phyloP scores from a whole-genome alignment of 2,888 invertebrate species.

The Drosophila infuscata region DNA sequence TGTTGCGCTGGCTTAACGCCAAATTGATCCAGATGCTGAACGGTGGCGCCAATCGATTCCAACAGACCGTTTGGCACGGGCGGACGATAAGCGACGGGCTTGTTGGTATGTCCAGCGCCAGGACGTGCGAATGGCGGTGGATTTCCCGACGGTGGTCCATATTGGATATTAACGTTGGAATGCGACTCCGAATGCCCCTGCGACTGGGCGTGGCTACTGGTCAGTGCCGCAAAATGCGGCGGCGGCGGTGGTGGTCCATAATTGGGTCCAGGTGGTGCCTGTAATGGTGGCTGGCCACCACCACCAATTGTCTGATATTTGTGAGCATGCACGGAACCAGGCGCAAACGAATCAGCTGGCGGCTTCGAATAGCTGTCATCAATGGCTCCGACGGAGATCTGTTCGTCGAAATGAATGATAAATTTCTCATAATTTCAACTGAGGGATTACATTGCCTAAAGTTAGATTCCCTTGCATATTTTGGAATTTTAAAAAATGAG shows the following conservation, averaged over 20 bases:
- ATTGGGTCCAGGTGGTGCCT: conserved; percentile 51
- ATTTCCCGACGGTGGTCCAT: conserved; percentile 80
- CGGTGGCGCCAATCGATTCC: conserved; percentile 88
- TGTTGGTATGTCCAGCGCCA: conserved; percentile 80
- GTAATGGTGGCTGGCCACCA: conserved; percentile 82
- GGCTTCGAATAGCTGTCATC: conserved; percentile 85
- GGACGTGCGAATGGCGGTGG: conserved; percentile 49
- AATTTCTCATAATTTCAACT: background rate
- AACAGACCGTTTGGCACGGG: conserved; percentile 90
- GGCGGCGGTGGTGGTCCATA: conserved; percentile 64
- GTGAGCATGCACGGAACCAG: conserved; percentile 77
- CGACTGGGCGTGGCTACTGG: conserved; percentile 34
- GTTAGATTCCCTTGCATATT: background rate
- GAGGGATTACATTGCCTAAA: background rate
- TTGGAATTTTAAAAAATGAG: background rate
- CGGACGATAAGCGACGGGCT: conserved; percentile 90
- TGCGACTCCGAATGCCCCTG: conserved; percentile 43
- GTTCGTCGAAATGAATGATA: background rate
- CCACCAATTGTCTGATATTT: conserved; percentile 75
- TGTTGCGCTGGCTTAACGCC: conserved; percentile 86
- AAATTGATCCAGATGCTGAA: conserved; percentile 88
- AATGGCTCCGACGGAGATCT: conserved; percentile 81
- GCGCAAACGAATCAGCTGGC: conserved; percentile 85
- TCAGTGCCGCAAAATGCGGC: conserved; percentile 48
- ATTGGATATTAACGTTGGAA: conserved; percentile 77